Percentiles rank a stretch among this genome's conserved stretches.
phyloP scores from a whole-genome alignment of 2,113 vertebrate species.

The Ailurus styani region DNA sequence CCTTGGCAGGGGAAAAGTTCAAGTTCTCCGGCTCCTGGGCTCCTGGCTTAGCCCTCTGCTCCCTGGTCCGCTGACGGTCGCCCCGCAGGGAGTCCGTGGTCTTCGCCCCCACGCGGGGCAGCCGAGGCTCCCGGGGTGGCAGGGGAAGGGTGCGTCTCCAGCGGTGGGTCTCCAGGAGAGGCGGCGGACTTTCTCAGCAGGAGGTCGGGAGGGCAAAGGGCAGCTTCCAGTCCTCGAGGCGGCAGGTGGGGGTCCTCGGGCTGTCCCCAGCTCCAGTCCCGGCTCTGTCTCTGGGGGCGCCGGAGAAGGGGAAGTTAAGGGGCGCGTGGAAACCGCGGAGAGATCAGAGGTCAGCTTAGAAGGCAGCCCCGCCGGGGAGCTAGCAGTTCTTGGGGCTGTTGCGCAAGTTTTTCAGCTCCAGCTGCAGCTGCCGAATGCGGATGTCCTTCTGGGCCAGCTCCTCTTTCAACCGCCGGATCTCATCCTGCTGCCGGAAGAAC shows the following conservation, averaged over 20 bases:
- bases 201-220: conserved; percentile 55
- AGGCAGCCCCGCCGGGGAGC: conserved; percentile 68
- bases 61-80: neutral
- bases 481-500: conserved; percentile 98
- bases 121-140: neutral
- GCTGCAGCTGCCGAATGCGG: conserved; percentile 93
- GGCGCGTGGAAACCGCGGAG: conserved; percentile 56
- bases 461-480: conserved; percentile 93
- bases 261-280: conserved; percentile 31
- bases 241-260: conserved; percentile 28
- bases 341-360: conserved; percentile 39
- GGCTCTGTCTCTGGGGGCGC: conserved; percentile 58
- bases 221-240: conserved; percentile 73
- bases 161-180: neutral
- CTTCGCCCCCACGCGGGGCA: neutral
- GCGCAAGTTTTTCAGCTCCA: conserved; percentile 95
- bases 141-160: neutral
- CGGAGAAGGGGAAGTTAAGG: conserved; percentile 56
- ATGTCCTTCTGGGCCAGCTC: conserved; percentile 94
- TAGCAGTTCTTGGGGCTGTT: conserved; percentile 94
- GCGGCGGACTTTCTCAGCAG: conserved; percentile 59
- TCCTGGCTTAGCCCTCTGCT: neutral
- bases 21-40: conserved; percentile 39
- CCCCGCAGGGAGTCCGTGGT: neutral
- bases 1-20: conserved; percentile 64